Base-by-base conservation (phyloP, 2,113 vertebrate species). In the Gasterosteus aculeatus region DNA sequence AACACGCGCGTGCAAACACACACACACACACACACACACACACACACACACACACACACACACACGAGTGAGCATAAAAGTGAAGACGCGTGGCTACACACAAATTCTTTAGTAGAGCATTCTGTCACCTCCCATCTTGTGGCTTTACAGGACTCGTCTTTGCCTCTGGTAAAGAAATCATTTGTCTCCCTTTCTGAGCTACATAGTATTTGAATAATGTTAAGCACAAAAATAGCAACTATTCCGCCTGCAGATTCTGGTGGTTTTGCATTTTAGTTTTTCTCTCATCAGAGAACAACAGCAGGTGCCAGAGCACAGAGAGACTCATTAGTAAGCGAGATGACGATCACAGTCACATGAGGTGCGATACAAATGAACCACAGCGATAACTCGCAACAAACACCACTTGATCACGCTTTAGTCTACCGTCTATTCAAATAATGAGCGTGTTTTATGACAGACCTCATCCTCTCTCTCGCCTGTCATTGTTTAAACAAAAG, bases 271-370 rank as follows among this genome's bases (percentile, higher is more conserved):
- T 33, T 26, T 38, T 87, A 81, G 87, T 80, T 59, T 82, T 14
- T 57, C 33, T 68, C 69, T 82, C 63, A 74, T 80, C 87, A 75
- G 72, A 87, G 84, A 80, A 91, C 72, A 86, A 62, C 86, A 84
- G 82, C 87, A 91, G 88, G 88, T 92, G 92, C 92, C 88, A 91
- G 92, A 91, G 75, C 82, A 88, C 81, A 79, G 82, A 89, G 91
- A 90, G 92, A 95, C 92, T 93, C 91, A 95, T 95, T 94, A 94
- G 89, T 84, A 89, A 85, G 67, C 14, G 59, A 89, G 92, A 93
- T 92, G 85, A 89, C 89, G 89, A 94, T 93, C 90, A 83, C 84
- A 92, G 87, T 93, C 87, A 88, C 92, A 82, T 77, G 91, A 92
- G 91, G 87, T 26, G 26, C 83, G 84, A 85, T 73, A 73, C 59